A percentile compares a stretch with the other conserved stretches of the same genome.
phyloP scores from a whole-genome alignment of 2,113 vertebrate species.

The Megaleporinus macrocephalus region DNA sequence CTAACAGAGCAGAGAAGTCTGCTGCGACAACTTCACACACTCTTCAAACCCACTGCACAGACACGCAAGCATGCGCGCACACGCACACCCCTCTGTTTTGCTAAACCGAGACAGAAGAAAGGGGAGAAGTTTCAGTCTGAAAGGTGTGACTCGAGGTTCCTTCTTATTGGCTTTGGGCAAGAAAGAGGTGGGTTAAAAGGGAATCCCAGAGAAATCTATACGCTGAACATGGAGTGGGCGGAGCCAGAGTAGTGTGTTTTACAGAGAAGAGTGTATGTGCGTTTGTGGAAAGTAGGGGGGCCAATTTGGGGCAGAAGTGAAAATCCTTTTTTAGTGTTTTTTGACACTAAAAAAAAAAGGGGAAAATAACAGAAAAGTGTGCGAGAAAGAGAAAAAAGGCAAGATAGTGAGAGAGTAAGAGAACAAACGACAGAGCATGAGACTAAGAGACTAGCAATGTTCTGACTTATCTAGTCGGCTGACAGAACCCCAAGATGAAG shows the following conservation, averaged over 20 bases:
- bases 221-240: constrained; percentile 54
- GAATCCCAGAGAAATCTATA: constrained; percentile 41
- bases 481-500: constrained; percentile 42
- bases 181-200: constrained; percentile 62
- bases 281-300: constrained; percentile 51
- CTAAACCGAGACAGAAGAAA: constrained; percentile 63
- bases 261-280: background rate
- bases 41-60: background rate
- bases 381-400: background rate
- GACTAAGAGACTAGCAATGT: constrained; percentile 50
- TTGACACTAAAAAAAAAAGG: background rate
- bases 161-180: constrained; percentile 67
- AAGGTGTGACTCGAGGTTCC: constrained; percentile 73
- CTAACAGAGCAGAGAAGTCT: constrained; percentile 36
- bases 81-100: constrained; percentile 63
- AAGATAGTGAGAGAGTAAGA: background rate
- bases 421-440: background rate
- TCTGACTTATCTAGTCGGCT: constrained; percentile 59
- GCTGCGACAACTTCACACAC: constrained; percentile 51
- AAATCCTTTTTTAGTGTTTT: constrained; percentile 52
- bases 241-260: constrained; percentile 46
- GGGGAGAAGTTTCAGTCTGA: constrained; percentile 62
- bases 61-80: constrained; percentile 27
- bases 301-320: constrained; percentile 65
- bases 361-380: background rate